Evolutionary conservation across 1,140 invertebrate species (phyloP).

Genomic region (Venustaconcha ellipsiformis): DNA sequence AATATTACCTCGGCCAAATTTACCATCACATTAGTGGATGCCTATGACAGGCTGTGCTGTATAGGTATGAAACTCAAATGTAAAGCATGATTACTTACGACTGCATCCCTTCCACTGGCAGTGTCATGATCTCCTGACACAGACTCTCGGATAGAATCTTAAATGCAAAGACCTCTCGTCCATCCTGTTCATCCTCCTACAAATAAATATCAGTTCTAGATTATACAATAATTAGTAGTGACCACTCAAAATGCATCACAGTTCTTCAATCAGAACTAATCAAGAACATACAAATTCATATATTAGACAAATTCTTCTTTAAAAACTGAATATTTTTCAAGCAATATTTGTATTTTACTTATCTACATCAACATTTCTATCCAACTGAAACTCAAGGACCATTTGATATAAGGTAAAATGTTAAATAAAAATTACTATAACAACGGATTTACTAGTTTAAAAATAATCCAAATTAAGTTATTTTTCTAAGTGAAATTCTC

Average conservation of each 20-base stretch:
- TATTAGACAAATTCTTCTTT: background rate
- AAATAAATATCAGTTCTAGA: conserved; percentile 10
- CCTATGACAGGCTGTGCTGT: background rate
- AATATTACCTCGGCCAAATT: background rate
- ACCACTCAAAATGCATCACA: background rate
- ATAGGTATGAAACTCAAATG: background rate
- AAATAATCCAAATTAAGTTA: too few relatives aligned
- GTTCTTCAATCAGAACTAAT: background rate
- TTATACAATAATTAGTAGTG: background rate
- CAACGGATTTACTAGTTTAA: too few relatives aligned
- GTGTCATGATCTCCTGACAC: conserved; percentile 48
- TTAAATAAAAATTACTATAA: too few relatives aligned
- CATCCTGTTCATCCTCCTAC: conserved; percentile 54
- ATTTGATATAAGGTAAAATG: too few relatives aligned
- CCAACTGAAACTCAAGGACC: too few relatives aligned
- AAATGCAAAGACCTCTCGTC: conserved; percentile 50
- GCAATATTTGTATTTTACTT: too few relatives aligned
- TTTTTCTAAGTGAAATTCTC: too few relatives aligned
- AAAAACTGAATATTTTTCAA: background rate
- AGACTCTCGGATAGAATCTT: conserved; percentile 56
- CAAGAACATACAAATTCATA: background rate
- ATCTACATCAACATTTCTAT: too few relatives aligned
- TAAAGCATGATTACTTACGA: conserved; percentile 37
- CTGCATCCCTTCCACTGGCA: conserved; percentile 55
- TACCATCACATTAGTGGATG: background rate